A percentile compares a stretch with the other conserved stretches of the same genome.
These are phyloP conservation scores for Oikopleura vanhoeffeni DNA, from an alignment of 23 tunicate genomes.

Conservation along the genomic window DNA sequence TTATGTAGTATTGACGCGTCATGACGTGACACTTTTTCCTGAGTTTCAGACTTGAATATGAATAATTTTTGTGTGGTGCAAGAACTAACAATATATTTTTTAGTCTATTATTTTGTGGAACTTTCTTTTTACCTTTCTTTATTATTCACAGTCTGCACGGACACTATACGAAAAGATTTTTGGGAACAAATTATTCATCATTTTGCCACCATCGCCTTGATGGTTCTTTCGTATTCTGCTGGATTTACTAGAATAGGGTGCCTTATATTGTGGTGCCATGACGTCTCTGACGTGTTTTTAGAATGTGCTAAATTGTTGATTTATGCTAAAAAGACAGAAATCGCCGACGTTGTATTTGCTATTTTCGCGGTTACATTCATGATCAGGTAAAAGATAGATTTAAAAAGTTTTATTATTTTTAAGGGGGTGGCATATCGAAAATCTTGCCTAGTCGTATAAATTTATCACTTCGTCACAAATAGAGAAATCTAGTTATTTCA, in stretches of 20 bases:
- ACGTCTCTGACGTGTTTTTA: constrained; percentile 66
- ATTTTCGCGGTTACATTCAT: constrained; percentile 62
- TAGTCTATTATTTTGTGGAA: constrained; percentile 79
- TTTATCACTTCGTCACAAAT: too few species aligned
- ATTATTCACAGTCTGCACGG: constrained; percentile 33
- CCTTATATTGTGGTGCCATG: constrained; percentile 76
- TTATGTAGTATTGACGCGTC: too few species aligned
- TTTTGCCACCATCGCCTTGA: constrained; percentile 44
- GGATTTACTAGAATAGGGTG: constrained; percentile 57
- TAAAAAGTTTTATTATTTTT: too few species aligned
- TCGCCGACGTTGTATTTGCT: constrained; percentile 36
- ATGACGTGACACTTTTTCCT: too few species aligned
- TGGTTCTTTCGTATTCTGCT: constrained; percentile 49
- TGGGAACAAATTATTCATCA: constrained; percentile 66
- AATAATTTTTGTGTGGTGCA: too few species aligned
- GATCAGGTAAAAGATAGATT: constrained; percentile 18
- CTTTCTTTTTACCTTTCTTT: constrained; percentile 68
- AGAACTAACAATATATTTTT: too few species aligned
- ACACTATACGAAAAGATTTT: constrained; percentile 79
- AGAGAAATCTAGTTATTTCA: too few species aligned
- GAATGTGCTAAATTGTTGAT: constrained; percentile 48
- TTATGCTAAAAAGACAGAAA: constrained; percentile 27
- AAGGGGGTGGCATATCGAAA: too few species aligned
- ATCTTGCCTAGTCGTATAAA: too few species aligned
- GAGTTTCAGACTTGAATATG: too few species aligned